Base-by-base conservation (phyloP, 2,888 invertebrate species). In the Blastobasis lacticolella region DNA sequence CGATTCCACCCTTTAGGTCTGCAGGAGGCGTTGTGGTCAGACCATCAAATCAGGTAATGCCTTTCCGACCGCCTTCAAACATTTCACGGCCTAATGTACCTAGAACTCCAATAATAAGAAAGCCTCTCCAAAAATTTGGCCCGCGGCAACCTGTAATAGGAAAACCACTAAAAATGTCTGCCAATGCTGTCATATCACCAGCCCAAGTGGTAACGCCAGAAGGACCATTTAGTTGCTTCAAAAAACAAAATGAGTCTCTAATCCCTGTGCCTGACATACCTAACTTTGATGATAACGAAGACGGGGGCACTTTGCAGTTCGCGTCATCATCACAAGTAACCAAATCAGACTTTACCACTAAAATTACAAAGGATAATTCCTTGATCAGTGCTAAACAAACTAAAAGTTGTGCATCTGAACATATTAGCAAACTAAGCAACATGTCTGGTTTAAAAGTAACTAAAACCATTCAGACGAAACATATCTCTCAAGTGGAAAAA, bases 191-290 rank as follows among this genome's bases (percentile, higher is more conserved):
- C 45, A 63, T 60, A 47, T 59, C 71, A 41, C 38, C 63, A 6
- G 51, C 53, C 4, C 82, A 85, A 65, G 74, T 80, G 43, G 57
- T 73, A 10, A 62, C 57, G 47, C 53, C 66, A 1, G 74, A 81
- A 53, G 79, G 78, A 7, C 80, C 77, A 48, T 84, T 83, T 49
- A 80, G 79, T 64, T 81, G 80, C 64, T 84, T 86, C 57, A 88
- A 87, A 61, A 86, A 81, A 60, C 75, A 81, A 9, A 86, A 83
- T 59, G 84, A 86, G 57, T 77, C 80, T 6, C 62, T 80, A 5
- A 72, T 78, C 50, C 73, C 78, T 5, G 69, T 63, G 37, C 60
- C 73, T 42, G 82, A 81, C 52, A 56, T 75, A 47, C 59, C 71
- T 3, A 51, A 54, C 10, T 65, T 67, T 41, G 64, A 53, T n/a